These are phyloP conservation scores for Andrena hattorfiana DNA, from an alignment of 2,888 invertebrate species.

Conservation along the genomic window DNA sequence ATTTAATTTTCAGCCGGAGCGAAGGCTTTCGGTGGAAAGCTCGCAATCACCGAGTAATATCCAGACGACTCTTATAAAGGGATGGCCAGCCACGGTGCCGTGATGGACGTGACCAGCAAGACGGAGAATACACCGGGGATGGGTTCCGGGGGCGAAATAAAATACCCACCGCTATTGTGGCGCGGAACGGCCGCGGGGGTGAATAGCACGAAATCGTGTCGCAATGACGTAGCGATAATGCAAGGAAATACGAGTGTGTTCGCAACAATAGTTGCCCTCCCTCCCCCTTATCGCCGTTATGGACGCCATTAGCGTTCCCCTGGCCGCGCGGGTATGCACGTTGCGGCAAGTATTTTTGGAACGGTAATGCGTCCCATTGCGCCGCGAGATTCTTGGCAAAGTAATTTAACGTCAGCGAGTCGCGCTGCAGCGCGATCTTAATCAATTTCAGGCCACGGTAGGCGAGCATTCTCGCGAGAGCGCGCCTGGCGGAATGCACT, in stretches of 20 bases:
- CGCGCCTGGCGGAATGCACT: slow-evolving; percentile 11
- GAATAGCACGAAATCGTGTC: slow-evolving; percentile 23
- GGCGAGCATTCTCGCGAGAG: slow-evolving; percentile 34
- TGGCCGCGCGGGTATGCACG: slow-evolving; percentile 14
- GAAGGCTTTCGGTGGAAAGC: slow-evolving; percentile 49
- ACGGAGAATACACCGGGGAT: slow-evolving; percentile 5
- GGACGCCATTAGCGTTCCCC: slow-evolving; percentile 45
- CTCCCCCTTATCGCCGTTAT: slow-evolving; percentile 28
- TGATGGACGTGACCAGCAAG: slow-evolving; percentile 59
- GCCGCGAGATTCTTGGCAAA: slow-evolving; percentile 52
- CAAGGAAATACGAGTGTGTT: slow-evolving; percentile 34
- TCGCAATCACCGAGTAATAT: slow-evolving; percentile 62
- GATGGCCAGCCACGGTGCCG: slow-evolving; percentile 7
- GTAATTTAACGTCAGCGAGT: slow-evolving; percentile 50
- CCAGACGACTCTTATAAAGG: slow-evolving; percentile 20
- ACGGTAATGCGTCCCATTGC: slow-evolving; percentile 45
- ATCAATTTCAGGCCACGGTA: slow-evolving; percentile 49
- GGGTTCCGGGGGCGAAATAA: slow-evolving; percentile 25
- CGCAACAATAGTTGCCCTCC: slow-evolving; percentile 37
- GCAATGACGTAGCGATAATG: slow-evolving; percentile 41
- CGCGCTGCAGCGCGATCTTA: slow-evolving; percentile 41
- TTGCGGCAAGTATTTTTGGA: slow-evolving; percentile 37
- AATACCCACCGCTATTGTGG: slow-evolving; percentile 40
- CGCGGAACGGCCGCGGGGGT: background rate
- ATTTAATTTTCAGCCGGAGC: slow-evolving; percentile 61